Conservation (phyloP, 2,797 vertebrate species). For the Rhynchonycteris naso region DNA sequence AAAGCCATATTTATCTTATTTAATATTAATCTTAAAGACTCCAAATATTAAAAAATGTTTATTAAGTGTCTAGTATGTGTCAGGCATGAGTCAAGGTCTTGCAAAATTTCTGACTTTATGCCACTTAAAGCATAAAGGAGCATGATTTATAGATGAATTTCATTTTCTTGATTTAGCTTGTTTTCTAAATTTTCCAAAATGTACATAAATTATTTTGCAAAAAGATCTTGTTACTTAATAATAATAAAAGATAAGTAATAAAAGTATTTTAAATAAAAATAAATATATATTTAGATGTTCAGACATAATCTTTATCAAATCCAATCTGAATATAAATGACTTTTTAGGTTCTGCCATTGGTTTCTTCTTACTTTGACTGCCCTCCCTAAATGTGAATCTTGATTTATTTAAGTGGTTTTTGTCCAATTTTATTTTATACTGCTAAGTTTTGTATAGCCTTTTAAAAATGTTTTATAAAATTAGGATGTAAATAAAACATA, state of each 20-base stretch:
- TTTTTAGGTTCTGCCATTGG: background rate
- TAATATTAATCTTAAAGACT: background rate
- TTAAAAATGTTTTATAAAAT: slow-evolving; percentile 41
- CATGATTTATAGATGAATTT: background rate
- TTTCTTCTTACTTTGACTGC: background rate
- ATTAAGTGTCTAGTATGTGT: background rate
- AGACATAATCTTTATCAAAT: background rate
- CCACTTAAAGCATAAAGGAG: background rate
- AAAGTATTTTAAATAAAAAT: slow-evolving; percentile 11
- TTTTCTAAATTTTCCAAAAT: slow-evolving; percentile 37
- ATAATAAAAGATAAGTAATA: background rate
- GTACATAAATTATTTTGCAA: background rate
- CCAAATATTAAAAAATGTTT: background rate
- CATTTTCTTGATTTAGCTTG: background rate
- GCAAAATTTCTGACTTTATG: background rate
- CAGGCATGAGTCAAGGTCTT: background rate
- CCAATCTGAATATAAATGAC: background rate
- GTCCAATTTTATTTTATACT: slow-evolving; percentile 18
- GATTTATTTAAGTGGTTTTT: slow-evolving; percentile 13
- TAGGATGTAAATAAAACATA: slow-evolving; percentile 48
- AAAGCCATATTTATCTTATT: background rate
- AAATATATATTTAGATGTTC: background rate
- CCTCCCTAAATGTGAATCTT: background rate
- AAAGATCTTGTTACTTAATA: background rate
- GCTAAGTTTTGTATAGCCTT: background rate